Base-by-base conservation (phyloP, 2,113 vertebrate species). In the Cromileptes altivelis region DNA sequence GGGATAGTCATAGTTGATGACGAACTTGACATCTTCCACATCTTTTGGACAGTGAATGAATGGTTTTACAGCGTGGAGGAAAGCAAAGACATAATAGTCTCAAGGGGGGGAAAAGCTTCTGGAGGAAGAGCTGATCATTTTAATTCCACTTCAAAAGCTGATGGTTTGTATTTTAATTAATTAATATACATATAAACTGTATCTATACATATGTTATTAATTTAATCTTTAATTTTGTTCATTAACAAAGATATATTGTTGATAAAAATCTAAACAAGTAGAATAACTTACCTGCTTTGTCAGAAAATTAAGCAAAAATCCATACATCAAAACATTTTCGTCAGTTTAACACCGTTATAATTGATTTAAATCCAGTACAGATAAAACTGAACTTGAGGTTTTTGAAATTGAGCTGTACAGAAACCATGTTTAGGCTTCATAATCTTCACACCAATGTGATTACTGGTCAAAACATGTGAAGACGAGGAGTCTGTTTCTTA, bases 1-100 rank as follows among this genome's bases (percentile, higher is more conserved):
- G 78, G 98, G 98, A 94, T 99, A 99, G 95, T 99, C 98, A 91
- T 99, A 99, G 96, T 99, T 99, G 97, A 99, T 99, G 95, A 99
- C 98, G 93, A 99, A 99, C 95, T 99, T 99, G 91, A 99, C 94
- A 65, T 99, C 98, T 94, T 99, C 98, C 96, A 99, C 98, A 0
- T 99, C 98, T 99, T 96, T 85, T 84, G 65, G 30, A 69, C 65
- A 49, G 65, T 76, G 56, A 88, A 18, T 13, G 27, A 12, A 74
- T 67, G 1, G 67, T 82, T 80, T 84, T 58, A 73, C 4, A 76
- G 56, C 21, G 68, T 12, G 14, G 19, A 64, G 88, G 83, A 52
- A 76, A 70, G 57, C 49, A 27, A 78, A 55, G 47, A 47, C 6
- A 63, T 14, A 14, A 78, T 47, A 5, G 76, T 72, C 50, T 80